These are phyloP conservation scores for Poeciliopsis infans DNA, from an alignment of 2,797 vertebrate genomes.

Conservation along the genomic window DNA sequence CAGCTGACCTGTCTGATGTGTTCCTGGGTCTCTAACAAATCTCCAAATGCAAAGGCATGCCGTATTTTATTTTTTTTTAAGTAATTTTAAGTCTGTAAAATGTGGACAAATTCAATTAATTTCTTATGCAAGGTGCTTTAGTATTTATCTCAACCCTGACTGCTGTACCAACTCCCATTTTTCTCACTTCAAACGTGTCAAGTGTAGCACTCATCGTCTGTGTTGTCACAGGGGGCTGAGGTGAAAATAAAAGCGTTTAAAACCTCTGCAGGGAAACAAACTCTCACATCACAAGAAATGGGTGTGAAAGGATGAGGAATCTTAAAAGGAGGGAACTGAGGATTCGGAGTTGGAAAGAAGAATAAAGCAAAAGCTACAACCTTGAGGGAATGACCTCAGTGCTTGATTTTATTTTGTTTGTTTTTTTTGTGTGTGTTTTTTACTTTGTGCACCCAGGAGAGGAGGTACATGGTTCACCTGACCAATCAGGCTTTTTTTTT, in stretches of 20 bases:
- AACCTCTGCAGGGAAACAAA: constrained; percentile 52
- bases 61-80: not conserved
- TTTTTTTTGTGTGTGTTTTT: constrained; percentile 21
- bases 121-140: not conserved
- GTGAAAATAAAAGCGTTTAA: constrained; percentile 61
- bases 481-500: constrained; percentile 47
- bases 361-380: constrained; percentile 43
- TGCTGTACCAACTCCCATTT: not conserved
- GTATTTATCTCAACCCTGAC: not conserved
- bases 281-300: constrained; percentile 42
- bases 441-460: constrained; percentile 52
- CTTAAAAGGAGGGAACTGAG: constrained; percentile 51
- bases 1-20: not conserved
- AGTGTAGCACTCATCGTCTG: constrained; percentile 35
- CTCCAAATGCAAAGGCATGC: not conserved
- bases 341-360: constrained; percentile 24
- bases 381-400: constrained; percentile 48
- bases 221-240: constrained; percentile 37
- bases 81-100: not conserved
- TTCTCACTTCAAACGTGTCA: constrained; percentile 28
- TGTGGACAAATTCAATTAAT: not conserved
- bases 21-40: not conserved
- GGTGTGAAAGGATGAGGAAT: constrained; percentile 54
- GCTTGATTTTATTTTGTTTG: constrained; percentile 25
- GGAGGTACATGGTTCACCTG: constrained; percentile 39